A percentile compares a stretch with the other conserved stretches of the same genome.
Evolutionary conservation across 2,113 vertebrate species (phyloP).

Genomic region (Noturus placidus): DNA sequence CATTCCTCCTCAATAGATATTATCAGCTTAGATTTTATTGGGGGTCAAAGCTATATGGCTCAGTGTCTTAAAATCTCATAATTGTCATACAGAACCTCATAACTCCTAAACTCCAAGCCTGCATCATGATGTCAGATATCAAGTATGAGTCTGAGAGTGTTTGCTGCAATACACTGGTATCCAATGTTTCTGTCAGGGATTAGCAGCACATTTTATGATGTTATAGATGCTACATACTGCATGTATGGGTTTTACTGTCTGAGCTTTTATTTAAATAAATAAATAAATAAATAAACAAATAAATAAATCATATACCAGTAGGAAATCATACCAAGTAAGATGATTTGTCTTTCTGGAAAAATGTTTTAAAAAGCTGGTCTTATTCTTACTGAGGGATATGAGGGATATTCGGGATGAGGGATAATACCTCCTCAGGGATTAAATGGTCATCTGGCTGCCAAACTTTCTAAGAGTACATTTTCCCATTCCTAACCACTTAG

Average conservation of each 20-base stretch:
- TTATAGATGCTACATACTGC: neutral
- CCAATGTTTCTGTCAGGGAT: neutral
- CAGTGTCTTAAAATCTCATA: neutral
- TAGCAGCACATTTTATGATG: conserved; percentile 14
- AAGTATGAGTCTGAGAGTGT: neutral
- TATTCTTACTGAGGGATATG: neutral
- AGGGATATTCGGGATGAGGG: neutral
- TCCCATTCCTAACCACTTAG: neutral
- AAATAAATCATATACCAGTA: neutral
- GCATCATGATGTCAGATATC: neutral
- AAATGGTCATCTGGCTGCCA: neutral
- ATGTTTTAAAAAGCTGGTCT: neutral
- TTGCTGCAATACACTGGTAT: neutral
- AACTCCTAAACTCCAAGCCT: neutral
- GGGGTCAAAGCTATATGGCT: neutral
- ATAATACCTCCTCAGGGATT: neutral
- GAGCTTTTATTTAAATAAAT: neutral
- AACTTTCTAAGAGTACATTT: neutral
- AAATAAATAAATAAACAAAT: no score
- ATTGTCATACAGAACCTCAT: neutral
- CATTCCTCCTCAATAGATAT: neutral
- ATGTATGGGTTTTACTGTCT: neutral
- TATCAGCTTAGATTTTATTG: neutral
- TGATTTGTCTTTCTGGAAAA: neutral
- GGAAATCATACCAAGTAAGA: neutral